Evolutionary conservation across 2,797 vertebrate species (phyloP), one percentile per base, ranked within the genome.

Genomic region (Nyctibius grandis): DNA sequence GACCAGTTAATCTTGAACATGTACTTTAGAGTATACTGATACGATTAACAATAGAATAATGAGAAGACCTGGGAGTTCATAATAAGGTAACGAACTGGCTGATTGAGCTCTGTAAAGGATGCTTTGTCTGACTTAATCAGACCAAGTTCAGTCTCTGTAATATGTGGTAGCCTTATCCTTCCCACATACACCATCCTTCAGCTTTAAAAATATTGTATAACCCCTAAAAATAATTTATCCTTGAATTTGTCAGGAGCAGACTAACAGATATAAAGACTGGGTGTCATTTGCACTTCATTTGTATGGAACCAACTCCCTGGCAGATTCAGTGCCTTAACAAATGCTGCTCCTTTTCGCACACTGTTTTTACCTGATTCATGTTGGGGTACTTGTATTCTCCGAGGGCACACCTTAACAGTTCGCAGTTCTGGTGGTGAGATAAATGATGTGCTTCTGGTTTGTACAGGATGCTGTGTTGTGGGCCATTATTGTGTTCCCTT

Each of bases 31-130:
- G n/a, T n/a, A n/a, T n/a, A n/a, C n/a, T n/a, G n/a, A n/a, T n/a
- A n/a, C n/a, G 22, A 36, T 53, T 84, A 77, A 69, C 34, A 69
- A 10, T 23, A 77, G 56, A 74, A 22, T 84, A 63, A 70, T 44
- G 9, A 40, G 77, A 89, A 91, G 83, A 83, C 45, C 40, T 83
- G 79, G 79, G 86, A 88, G 68, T 64, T 72, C 16, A 31, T 85
- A 42, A 7, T 72, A 88, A 78, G 80, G 21, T 90, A 85, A 44
- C 40, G 33, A 40, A 91, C 45, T 79, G 69, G 48, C 44, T 75
- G 75, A 67, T 50, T 91, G 76, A 91, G n/a, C 73, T 85, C 13
- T 47, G 31, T 48, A 91, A 25, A 79, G 81, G 53, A 61, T 78
- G 73, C 87, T 89, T 74, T 84, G 65, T 84, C 60, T 74, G 15